Conservation (phyloP, 2,113 vertebrate species). For the Cyprinodon brontotheroides region DNA sequence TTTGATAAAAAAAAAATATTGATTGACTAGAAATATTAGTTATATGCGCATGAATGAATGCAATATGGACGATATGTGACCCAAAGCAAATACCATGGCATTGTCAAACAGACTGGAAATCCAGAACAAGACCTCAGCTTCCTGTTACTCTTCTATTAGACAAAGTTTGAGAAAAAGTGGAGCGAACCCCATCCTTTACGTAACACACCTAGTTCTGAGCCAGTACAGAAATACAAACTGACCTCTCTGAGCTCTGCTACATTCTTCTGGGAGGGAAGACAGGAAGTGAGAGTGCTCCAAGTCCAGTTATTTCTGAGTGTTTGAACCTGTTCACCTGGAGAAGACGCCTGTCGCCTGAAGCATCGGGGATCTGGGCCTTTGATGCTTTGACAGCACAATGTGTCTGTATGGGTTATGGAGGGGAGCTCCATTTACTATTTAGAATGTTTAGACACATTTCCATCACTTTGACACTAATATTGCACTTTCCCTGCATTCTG, state of each 20-base stretch:
- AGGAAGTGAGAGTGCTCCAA: slow-evolving; percentile 6
- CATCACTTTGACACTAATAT: slow-evolving; percentile 29
- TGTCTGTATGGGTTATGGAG: slow-evolving; percentile 41
- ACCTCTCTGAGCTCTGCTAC: neutral
- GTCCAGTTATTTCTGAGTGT: slow-evolving; percentile 14
- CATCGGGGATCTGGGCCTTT: slow-evolving; percentile 17
- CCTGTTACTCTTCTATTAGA: neutral
- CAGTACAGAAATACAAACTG: neutral
- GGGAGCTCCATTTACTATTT: slow-evolving; percentile 40
- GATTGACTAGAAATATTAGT: neutral
- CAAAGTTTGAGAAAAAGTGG: neutral
- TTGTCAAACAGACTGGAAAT: neutral
- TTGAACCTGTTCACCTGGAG: slow-evolving; percentile 46
- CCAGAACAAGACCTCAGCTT: neutral
- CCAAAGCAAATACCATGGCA: neutral
- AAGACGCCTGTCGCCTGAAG: slow-evolving; percentile 36
- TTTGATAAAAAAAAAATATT: neutral
- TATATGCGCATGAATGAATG: neutral
- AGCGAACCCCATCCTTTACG: neutral
- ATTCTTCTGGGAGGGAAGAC: slow-evolving; percentile 19
- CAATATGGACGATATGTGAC: neutral
- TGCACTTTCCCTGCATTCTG: neutral
- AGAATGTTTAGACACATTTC: too few relatives aligned
- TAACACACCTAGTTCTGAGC: slow-evolving; percentile 6
- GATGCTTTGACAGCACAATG: slow-evolving; percentile 36